A percentile compares a stretch with the other conserved stretches of the same genome.
These are phyloP conservation scores for Catharus ustulatus DNA, from an alignment of 2,797 vertebrate species.

Conservation along the genomic window DNA sequence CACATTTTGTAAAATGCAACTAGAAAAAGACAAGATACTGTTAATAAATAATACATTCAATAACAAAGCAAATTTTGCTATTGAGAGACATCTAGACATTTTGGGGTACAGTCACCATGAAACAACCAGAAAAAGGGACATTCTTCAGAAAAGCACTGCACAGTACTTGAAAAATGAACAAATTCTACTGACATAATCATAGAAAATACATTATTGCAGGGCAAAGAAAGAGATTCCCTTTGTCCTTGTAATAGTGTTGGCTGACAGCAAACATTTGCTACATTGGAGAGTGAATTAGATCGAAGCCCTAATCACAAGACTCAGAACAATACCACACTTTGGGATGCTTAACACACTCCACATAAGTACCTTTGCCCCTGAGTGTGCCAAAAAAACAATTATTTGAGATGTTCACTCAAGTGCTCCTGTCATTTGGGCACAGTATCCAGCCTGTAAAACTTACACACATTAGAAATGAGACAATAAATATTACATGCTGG, in stretches of 20 bases:
- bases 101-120: constrained; percentile 29
- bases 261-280: constrained; percentile 42
- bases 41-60: constrained; percentile 54
- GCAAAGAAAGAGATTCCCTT: constrained; percentile 43
- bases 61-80: constrained; percentile 52
- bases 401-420: neutral
- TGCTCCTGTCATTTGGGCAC: neutral
- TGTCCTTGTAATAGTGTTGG: constrained; percentile 41
- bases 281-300: constrained; percentile 10
- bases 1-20: constrained; percentile 44
- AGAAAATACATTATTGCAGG: constrained; percentile 58
- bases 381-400: neutral
- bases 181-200: neutral
- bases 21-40: constrained; percentile 57
- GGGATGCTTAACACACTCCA: constrained; percentile 43
- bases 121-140: constrained; percentile 39
- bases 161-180: constrained; percentile 26
- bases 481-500: neutral
- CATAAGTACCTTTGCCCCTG: constrained; percentile 12
- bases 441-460: neutral
- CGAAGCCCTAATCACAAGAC: constrained; percentile 19
- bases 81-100: constrained; percentile 44
- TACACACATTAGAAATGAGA: constrained; percentile 9
- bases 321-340: constrained; percentile 6
- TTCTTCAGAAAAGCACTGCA: constrained; percentile 32